These are phyloP conservation scores for Siderastrea siderea DNA, from an alignment of 92 coral and sea anemone species.

Conservation along the genomic window DNA sequence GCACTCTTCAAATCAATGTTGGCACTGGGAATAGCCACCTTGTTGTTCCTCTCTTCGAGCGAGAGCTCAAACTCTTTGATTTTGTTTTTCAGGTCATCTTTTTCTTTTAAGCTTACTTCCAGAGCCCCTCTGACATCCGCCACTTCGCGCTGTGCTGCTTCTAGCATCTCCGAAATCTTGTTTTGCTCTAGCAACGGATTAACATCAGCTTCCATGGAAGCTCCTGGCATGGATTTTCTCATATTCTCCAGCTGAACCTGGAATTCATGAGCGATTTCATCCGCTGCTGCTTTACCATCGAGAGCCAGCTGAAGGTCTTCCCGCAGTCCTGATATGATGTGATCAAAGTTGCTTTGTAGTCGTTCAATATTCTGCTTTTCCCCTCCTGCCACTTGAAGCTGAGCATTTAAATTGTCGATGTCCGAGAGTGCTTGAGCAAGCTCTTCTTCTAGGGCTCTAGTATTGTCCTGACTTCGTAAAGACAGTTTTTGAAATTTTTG, in stretches of 20 bases:
- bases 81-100: constrained; percentile 61
- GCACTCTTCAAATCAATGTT: constrained; percentile 23
- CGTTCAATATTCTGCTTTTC: constrained; percentile 76
- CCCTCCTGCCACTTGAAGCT: constrained; percentile 54
- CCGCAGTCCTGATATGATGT: constrained; percentile 92
- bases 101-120: constrained; percentile 61
- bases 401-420: constrained; percentile 34
- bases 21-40: constrained; percentile 16
- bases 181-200: neutral
- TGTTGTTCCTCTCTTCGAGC: constrained; percentile 12
- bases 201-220: constrained; percentile 1
- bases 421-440: constrained; percentile 45
- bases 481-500: constrained; percentile 10
- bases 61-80: constrained; percentile 4
- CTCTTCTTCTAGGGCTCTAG: constrained; percentile 13
- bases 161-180: constrained; percentile 31
- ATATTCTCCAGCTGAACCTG: constrained; percentile 66
- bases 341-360: constrained; percentile 82
- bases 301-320: constrained; percentile 88
- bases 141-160: constrained; percentile 35
- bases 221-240: constrained; percentile 9
- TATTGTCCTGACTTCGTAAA: neutral
- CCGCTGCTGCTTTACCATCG: constrained; percentile 81
- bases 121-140: constrained; percentile 19
- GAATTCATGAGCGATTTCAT: constrained; percentile 89